Conservation (phyloP, 2,888 invertebrate genomes). For the Volucella bombylans region DNA sequence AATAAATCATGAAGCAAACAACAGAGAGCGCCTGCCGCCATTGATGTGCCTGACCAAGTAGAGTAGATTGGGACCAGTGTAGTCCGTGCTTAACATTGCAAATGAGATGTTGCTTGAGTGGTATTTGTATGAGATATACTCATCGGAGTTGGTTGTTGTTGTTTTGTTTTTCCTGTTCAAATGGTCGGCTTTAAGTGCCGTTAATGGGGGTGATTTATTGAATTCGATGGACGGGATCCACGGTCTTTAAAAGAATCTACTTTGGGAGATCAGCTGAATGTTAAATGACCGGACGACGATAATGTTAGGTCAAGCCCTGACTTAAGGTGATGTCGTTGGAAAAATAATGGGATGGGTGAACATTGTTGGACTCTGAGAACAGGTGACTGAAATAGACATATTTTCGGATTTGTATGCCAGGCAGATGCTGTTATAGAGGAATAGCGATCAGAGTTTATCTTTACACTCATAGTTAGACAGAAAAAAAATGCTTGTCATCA, state of each 20-base stretch:
- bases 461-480: no score
- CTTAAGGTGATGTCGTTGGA: no score
- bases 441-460: no score
- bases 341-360: no score
- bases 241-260: background rate
- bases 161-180: slow-evolving; percentile 1
- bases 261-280: no score
- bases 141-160: slow-evolving; percentile 6
- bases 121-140: slow-evolving; percentile 45
- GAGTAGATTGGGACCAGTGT: slow-evolving; percentile 25
- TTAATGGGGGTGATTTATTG: slow-evolving; percentile 48
- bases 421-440: no score
- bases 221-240: slow-evolving; percentile 4
- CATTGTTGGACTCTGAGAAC: no score
- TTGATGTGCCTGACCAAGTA: slow-evolving; percentile 14
- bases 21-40: slow-evolving; percentile 38
- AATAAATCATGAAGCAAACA: slow-evolving; percentile 70
- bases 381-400: no score
- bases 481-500: no score
- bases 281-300: no score
- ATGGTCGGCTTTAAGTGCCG: slow-evolving; percentile 15
- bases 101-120: slow-evolving; percentile 61
- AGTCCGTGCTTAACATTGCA: slow-evolving; percentile 62
- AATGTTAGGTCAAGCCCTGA: no score
- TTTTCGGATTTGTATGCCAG: no score